Percentiles rank a stretch among this genome's conserved stretches.
These are phyloP conservation scores for Aulostomus chinensis DNA, from an alignment of 2,797 vertebrate species.

Conservation along the genomic window DNA sequence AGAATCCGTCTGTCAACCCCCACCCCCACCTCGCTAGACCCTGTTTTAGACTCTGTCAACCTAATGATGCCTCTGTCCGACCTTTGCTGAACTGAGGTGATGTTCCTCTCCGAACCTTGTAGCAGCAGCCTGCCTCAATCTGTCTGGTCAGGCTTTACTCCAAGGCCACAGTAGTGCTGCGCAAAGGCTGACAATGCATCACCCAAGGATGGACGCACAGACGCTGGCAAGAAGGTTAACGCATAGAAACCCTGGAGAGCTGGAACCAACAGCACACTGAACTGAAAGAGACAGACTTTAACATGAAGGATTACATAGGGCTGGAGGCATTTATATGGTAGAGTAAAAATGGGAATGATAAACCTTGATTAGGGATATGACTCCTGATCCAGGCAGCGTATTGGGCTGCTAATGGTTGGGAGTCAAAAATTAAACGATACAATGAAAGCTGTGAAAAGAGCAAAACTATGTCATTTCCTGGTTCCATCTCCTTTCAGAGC, in stretches of 20 bases:
- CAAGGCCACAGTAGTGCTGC: slow-evolving; percentile 52
- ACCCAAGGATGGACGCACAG: slow-evolving; percentile 33
- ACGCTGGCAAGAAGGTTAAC: neutral
- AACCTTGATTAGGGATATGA: no score
- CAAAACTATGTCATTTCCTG: no score
- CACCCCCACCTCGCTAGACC: slow-evolving; percentile 34
- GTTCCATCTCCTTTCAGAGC: no score
- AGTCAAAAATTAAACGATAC: no score
- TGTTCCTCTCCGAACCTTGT: slow-evolving; percentile 43
- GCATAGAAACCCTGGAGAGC: neutral
- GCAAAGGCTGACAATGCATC: slow-evolving; percentile 57
- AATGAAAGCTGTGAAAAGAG: no score
- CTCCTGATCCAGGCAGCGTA: no score
- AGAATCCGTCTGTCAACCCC: slow-evolving; percentile 65
- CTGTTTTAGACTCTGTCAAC: slow-evolving; percentile 66
- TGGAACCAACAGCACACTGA: slow-evolving; percentile 28
- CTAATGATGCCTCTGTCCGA: slow-evolving; percentile 65
- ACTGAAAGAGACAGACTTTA: slow-evolving; percentile 8
- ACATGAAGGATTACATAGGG: no score
- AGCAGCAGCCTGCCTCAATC: slow-evolving; percentile 49
- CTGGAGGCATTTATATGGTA: no score
- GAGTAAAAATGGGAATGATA: no score
- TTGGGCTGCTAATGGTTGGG: no score
- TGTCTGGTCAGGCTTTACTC: slow-evolving; percentile 49
- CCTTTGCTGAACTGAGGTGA: slow-evolving; percentile 65